Evolutionary conservation across 2,113 vertebrate genomes (phyloP).

Genomic region (Opisthocomus hoazin): DNA sequence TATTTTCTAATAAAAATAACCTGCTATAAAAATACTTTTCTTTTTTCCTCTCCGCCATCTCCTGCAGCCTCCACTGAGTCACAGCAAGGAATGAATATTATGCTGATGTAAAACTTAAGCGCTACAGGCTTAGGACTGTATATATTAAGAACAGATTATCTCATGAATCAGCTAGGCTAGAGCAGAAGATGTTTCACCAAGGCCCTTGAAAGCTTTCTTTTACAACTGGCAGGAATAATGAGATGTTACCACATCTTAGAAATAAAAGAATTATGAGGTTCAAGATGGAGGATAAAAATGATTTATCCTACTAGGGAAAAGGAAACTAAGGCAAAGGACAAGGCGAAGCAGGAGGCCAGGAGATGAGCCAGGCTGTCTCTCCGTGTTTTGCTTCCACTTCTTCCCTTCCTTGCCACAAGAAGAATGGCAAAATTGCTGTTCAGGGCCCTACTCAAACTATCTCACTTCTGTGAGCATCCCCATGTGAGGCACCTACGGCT

Average conservation of each 20-base stretch:
- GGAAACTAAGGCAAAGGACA: neutral
- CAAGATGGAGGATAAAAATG: neutral
- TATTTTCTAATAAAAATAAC: constrained; percentile 62
- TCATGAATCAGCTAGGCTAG: constrained; percentile 24
- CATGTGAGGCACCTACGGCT: neutral
- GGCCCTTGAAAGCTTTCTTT: constrained; percentile 5
- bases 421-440: neutral
- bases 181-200: constrained; percentile 13
- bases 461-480: neutral
- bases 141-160: constrained; percentile 40
- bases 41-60: neutral
- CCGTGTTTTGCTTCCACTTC: neutral
- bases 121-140: neutral
- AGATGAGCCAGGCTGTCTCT: neutral
- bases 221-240: neutral
- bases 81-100: constrained; percentile 51
- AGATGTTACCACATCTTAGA: neutral
- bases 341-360: neutral
- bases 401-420: neutral
- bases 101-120: constrained; percentile 37
- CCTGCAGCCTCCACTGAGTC: constrained; percentile 38
- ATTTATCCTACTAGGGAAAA: neutral
- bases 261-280: neutral
- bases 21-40: constrained; percentile 32
- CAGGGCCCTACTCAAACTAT: neutral